These are phyloP conservation scores for Gobiocypris rarus DNA, from an alignment of 2,113 vertebrate genomes.

Conservation along the genomic window DNA sequence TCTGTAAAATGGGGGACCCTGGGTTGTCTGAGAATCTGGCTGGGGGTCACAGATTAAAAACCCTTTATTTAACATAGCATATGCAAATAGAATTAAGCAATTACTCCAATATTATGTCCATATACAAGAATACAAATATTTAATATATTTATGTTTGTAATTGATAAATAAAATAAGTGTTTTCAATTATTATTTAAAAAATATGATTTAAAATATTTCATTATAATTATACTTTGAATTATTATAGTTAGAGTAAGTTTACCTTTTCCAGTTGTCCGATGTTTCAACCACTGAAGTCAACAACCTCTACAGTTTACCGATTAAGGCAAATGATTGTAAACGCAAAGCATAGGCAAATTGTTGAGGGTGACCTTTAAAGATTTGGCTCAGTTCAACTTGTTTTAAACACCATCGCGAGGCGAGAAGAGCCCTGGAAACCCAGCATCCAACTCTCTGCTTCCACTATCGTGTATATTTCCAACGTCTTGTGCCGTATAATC, in stretches of 20 bases:
- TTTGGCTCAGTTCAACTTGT: constrained; percentile 38
- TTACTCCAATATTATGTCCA: no score
- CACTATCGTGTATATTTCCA: constrained; percentile 3
- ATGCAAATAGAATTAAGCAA: not conserved
- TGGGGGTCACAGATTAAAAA: not conserved
- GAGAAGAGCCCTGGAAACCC: not conserved
- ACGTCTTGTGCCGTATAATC: constrained; percentile 34
- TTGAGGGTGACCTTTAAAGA: constrained; percentile 28
- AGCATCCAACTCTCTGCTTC: constrained; percentile 31
- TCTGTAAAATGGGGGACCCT: not conserved
- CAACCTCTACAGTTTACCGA: not conserved
- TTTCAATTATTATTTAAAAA: not conserved
- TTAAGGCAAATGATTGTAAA: not conserved
- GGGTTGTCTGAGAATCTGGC: not conserved
- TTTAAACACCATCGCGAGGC: constrained; percentile 35
- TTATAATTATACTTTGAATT: not conserved
- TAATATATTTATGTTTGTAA: no score
- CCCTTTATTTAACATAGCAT: not conserved
- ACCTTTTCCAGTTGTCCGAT: constrained; percentile 41
- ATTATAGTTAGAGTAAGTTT: not conserved
- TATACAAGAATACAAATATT: no score
- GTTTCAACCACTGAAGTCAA: constrained; percentile 19
- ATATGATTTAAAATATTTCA: not conserved
- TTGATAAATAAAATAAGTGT: no score
- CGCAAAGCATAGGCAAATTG: constrained; percentile 1